These are phyloP conservation scores for Clanis bilineata DNA, from an alignment of 2,888 invertebrate species.

Conservation along the genomic window DNA sequence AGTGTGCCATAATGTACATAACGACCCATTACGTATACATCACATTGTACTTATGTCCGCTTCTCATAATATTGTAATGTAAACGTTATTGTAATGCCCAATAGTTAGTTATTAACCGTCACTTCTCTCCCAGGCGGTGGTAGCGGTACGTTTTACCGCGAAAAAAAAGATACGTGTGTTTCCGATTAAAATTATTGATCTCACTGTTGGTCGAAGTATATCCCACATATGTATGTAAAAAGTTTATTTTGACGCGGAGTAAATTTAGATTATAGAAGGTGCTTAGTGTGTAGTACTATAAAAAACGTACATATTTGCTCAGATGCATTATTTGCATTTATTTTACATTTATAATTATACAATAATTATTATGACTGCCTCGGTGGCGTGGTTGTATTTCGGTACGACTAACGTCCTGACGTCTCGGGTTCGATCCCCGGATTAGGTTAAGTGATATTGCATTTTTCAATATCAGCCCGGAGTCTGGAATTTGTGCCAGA, in stretches of 20 bases:
- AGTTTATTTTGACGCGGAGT: background rate
- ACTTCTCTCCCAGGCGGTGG: too few species aligned
- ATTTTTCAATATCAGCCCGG: too few species aligned
- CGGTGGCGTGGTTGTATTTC: too few species aligned
- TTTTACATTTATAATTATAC: conserved; percentile 27
- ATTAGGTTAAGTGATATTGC: too few species aligned
- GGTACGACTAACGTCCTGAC: too few species aligned
- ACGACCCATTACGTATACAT: conserved; percentile 41
- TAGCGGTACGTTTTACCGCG: too few species aligned
- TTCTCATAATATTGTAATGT: conserved; percentile 3
- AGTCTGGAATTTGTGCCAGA: too few species aligned
- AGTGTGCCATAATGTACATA: conserved; percentile 41
- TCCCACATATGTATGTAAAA: conserved; percentile 6
- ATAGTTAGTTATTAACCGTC: background rate
- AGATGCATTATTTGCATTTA: conserved; percentile 24
- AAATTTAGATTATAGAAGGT: background rate
- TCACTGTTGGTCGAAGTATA: conserved; percentile 14
- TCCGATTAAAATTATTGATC: conserved; percentile 18
- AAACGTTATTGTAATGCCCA: conserved; percentile 21
- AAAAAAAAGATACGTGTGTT: background rate
- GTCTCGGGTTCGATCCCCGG: too few species aligned
- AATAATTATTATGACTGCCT: conserved; percentile 26
- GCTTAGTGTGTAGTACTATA: background rate
- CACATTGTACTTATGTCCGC: conserved; percentile 32
- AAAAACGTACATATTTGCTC: conserved; percentile 8